Percentiles rank a stretch among this genome's conserved stretches.
These are phyloP conservation scores for Thera obeliscata DNA, from an alignment of 2,888 invertebrate genomes.

Conservation along the genomic window DNA sequence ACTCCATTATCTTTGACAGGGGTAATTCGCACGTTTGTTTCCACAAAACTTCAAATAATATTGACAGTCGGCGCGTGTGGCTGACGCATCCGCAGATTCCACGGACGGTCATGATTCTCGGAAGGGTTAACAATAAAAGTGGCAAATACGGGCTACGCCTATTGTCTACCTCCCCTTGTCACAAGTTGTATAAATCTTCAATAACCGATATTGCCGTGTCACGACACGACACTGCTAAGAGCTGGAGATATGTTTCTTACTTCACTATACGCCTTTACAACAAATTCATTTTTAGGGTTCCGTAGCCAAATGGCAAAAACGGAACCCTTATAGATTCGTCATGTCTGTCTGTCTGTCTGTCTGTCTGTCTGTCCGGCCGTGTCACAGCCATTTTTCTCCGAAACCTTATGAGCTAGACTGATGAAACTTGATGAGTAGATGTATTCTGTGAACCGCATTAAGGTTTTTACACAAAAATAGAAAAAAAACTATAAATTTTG, in stretches of 20 bases:
- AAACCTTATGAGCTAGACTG: too few relatives aligned
- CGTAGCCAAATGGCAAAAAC: too few relatives aligned
- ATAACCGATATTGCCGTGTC: conserved; percentile 50
- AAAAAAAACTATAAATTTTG: too few relatives aligned
- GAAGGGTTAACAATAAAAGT: conserved; percentile 55
- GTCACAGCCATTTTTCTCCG: too few relatives aligned
- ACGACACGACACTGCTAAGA: conserved; percentile 25
- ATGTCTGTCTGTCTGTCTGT: too few relatives aligned
- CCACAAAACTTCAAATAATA: conserved; percentile 3
- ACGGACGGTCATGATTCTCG: conserved; percentile 42
- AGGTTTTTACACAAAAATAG: too few relatives aligned
- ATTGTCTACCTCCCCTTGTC: conserved; percentile 45
- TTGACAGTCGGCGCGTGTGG: conserved; percentile 28
- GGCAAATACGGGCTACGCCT: conserved; percentile 42
- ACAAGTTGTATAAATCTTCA: conserved; percentile 49
- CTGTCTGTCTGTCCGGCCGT: too few relatives aligned
- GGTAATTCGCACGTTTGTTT: not conserved
- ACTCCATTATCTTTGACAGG: conserved; percentile 3
- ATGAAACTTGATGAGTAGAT: too few relatives aligned
- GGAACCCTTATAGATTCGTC: too few relatives aligned
- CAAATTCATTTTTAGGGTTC: too few relatives aligned
- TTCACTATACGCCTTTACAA: not conserved
- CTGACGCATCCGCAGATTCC: conserved; percentile 42
- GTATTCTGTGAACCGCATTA: too few relatives aligned
- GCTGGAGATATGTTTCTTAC: conserved; percentile 23